A percentile compares a stretch with the other conserved stretches of the same genome.
These are phyloP conservation scores for Melitaea athalia DNA, from an alignment of 2,888 invertebrate genomes.

Conservation along the genomic window DNA sequence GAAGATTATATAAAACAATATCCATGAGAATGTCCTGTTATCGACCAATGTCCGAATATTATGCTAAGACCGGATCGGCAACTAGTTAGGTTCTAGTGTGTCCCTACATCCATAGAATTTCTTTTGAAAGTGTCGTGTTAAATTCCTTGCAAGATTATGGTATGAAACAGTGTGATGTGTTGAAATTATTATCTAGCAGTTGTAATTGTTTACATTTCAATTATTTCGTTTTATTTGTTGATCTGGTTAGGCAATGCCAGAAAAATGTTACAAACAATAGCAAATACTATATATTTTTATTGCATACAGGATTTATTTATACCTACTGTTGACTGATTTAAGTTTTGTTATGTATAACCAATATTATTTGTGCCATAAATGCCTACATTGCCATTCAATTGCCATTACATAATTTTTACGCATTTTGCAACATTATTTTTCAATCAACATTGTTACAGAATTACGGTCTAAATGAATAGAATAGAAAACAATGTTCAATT, in stretches of 20 bases:
- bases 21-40: too few relatives aligned
- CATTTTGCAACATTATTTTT: too few relatives aligned
- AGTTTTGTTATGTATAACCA: background rate
- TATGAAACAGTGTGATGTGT: too few relatives aligned
- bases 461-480: background rate
- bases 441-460: too few relatives aligned
- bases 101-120: too few relatives aligned
- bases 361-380: conserved; percentile 1
- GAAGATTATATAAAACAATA: too few relatives aligned
- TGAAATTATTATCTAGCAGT: background rate
- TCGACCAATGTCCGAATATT: too few relatives aligned
- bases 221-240: background rate
- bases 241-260: background rate
- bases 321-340: conserved; percentile 6
- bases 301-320: background rate
- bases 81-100: too few relatives aligned
- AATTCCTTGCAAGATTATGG: too few relatives aligned
- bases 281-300: background rate
- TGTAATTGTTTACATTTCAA: background rate
- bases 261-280: background rate
- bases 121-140: too few relatives aligned
- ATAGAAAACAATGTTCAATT: conserved; percentile 5
- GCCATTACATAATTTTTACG: background rate
- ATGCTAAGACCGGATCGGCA: background rate
- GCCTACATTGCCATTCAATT: conserved; percentile 4